Base-by-base conservation (phyloP, 92 coral and sea anemone species). In the Porites cylindrica region DNA sequence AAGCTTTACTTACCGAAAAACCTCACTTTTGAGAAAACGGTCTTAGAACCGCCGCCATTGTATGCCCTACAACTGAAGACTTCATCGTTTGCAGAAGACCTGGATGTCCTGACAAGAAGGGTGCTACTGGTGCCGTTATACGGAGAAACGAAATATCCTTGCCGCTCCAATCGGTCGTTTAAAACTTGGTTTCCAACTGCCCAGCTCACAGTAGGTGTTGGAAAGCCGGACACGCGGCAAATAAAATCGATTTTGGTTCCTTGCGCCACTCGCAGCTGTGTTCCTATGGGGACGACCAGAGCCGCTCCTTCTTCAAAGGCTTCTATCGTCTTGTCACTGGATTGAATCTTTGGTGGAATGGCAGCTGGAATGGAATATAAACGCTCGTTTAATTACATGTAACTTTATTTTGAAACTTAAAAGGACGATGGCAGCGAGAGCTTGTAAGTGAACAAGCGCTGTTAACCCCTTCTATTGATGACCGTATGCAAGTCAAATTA, bases 191-290 rank as follows among this genome's bases (percentile, higher is more conserved):
- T 82, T 50, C 79, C 74, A 74, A 78, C 85, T 12, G 80, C 85
- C 98, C 98, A 95, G 29, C 84, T 59, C 38, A 95, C 75, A 8
- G 16, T 56, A 0, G 98, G 98, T 3, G 84, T 80, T 1, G 98
- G 98, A 61, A 91, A 95, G 6, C 94, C 98, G 8, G 85, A 82
- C 8, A 86, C 93, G 16, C 86, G 91, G 56, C 98, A 95, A 51
- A 95, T 8, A 9, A 95, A 77, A 20, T 93, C 72, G 58, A 95
- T 76, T 38, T 56, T 70, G 2, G 83, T 85, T 29, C 98, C 98
- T 63, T 83, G 86, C 51, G 91, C 70, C 11, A 86, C 90, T 71
- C 91, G 88, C 67, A 91, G 69, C n/a, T 88, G 77, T 67, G 90
- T 86, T 64, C 97, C 97, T 20, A 94, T 83, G 11, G 51, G 70